Base-by-base conservation (phyloP, 2,113 vertebrate species). In the Corythaixoides concolor region DNA sequence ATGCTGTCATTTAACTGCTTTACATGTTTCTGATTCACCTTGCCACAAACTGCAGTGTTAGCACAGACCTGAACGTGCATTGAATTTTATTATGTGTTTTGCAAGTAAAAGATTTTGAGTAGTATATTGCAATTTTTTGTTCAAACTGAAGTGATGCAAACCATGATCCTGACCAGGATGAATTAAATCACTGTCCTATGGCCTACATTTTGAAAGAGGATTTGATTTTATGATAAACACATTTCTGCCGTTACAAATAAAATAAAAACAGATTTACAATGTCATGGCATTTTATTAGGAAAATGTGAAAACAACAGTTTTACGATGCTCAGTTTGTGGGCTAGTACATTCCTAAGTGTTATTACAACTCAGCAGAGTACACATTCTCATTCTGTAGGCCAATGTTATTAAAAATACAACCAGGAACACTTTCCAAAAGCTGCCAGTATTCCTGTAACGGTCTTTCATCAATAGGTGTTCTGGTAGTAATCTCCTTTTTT, bases 261-360 rank as follows among this genome's bases (percentile, higher is more conserved):
- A 96, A 97, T 91, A 95, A 93, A 97, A 93, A 26, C 85, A 97
- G 94, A 97, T 98, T 97, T 96, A 96, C 93, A 96, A 53, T 93
- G 90, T 88, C 67, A 69, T 80, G 83, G 69, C n/a, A 83, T 97
- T 97, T 97, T 98, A 96, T 96, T 91, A 94, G 87, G 43, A 95
- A 96, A 98, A 97, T 96, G 90, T 97, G 95, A 95, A 97, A 97
- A 97, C 72, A 97, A 88, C 76, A 11, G 67, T 97, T 98, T 97
- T 94, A 97, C 2, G 52, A 90, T 28, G 35, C 75, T 86, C 93
- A 85, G 84, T 95, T 96, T 90, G 53, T 62, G 85, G 88, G 66
- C 50, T 88, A 87, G 93, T 64, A 67, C 75, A 89, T 96, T 97
- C 87, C 89, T 90, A 56, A 82, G 53, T 82, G 85, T 95, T 97